These are phyloP conservation scores for Lepeophtheirus salmonis DNA, from an alignment of 1,140 invertebrate genomes.

Conservation along the genomic window DNA sequence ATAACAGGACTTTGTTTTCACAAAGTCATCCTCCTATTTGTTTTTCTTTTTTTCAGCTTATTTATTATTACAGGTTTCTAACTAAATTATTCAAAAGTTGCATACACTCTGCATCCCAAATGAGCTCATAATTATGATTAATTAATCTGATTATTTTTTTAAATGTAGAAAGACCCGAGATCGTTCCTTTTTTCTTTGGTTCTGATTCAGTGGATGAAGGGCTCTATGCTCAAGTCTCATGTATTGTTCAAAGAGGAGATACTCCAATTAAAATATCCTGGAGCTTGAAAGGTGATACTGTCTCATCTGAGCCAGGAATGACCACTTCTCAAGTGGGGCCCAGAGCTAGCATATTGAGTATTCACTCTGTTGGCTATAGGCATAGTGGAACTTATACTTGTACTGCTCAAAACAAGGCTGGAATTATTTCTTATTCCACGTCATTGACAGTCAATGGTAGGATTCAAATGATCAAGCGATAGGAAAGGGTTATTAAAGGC, in stretches of 20 bases:
- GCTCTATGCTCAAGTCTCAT: constrained; percentile 12
- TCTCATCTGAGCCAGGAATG: constrained; percentile 13
- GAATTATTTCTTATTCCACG: constrained; percentile 24
- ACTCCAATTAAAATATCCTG: constrained; percentile 11
- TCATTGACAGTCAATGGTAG: constrained; percentile 24
- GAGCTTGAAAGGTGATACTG: constrained; percentile 16
- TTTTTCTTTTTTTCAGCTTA: too few relatives aligned
- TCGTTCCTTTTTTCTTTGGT: constrained; percentile 16
- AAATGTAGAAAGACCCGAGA: constrained; percentile 10
- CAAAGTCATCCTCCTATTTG: too few relatives aligned
- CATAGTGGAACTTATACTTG: constrained; percentile 26
- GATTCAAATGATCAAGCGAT: background rate
- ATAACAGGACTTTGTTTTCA: too few relatives aligned
- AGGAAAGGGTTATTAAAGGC: constrained; percentile 13
- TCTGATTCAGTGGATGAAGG: constrained; percentile 14
- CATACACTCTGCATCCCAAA: too few relatives aligned
- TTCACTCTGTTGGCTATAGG: constrained; percentile 21
- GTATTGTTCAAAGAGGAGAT: constrained; percentile 14
- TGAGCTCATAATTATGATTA: background rate
- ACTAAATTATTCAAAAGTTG: too few relatives aligned
- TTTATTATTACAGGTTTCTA: too few relatives aligned
- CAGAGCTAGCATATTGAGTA: constrained; percentile 27
- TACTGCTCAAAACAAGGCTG: constrained; percentile 24
- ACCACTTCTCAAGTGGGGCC: constrained; percentile 8
- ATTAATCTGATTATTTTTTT: background rate